phyloP scores from a whole-genome alignment of 2,113 vertebrate genomes.

The Promerops cafer region DNA sequence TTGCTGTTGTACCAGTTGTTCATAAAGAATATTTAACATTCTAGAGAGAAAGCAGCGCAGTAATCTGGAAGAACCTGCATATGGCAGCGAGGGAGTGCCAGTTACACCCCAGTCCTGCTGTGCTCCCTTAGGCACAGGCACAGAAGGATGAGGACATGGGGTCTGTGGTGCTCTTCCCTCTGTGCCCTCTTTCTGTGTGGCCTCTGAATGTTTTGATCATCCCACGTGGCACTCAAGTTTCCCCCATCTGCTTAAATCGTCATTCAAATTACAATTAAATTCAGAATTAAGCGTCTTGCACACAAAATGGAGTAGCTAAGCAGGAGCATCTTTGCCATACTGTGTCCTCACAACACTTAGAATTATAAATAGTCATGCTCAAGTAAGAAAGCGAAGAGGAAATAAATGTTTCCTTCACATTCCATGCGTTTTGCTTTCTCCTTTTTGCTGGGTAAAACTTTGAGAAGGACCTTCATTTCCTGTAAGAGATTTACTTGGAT shows the following conservation, averaged over 20 bases:
- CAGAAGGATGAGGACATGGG: not conserved
- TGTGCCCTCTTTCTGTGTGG: not conserved
- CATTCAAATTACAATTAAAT: not conserved
- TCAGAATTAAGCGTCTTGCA: not conserved
- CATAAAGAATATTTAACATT: not conserved
- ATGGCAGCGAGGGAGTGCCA: not conserved
- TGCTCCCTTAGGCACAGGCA: not conserved
- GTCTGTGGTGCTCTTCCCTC: not conserved
- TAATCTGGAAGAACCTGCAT: not conserved
- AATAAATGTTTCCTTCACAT: not conserved
- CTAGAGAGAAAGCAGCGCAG: not conserved
- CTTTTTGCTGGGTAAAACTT: not conserved
- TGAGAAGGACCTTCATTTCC: not conserved
- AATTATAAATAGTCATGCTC: not conserved
- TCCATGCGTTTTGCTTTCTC: not conserved
- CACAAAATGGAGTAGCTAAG: not conserved
- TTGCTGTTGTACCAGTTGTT: not conserved
- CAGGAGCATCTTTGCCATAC: not conserved
- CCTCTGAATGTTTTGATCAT: not conserved
- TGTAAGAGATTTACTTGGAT: not conserved
- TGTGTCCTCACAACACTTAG: not conserved
- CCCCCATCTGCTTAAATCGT: not conserved
- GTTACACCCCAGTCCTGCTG: not conserved
- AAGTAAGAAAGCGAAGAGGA: not conserved
- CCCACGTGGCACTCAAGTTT: not conserved